Evolutionary conservation across 2,113 vertebrate species (phyloP).

Genomic region (Rhadina sibilatrix): DNA sequence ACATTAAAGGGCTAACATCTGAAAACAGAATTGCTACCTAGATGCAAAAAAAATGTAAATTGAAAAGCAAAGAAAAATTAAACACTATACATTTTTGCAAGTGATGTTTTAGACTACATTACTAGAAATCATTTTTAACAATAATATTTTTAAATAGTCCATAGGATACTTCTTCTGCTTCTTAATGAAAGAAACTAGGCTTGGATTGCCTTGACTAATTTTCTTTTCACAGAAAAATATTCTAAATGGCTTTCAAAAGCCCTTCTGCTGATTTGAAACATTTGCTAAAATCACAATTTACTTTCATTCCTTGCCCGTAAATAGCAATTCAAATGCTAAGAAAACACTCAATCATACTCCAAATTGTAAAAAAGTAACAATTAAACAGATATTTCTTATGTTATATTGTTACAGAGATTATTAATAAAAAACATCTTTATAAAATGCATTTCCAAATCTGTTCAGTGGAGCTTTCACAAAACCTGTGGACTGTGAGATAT

Average conservation of each 20-base stretch:
- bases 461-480: neutral
- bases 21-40: neutral
- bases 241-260: neutral
- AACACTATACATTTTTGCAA: neutral
- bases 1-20: neutral
- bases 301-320: neutral
- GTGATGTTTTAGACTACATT: neutral
- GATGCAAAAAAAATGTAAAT: neutral
- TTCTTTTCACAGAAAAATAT: neutral
- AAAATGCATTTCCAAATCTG: neutral
- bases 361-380: neutral
- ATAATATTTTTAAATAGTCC: neutral
- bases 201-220: neutral
- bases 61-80: neutral
- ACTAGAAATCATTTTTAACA: neutral
- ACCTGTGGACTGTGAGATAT: neutral
- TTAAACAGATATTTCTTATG: neutral
- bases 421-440: neutral
- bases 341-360: neutral
- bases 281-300: neutral
- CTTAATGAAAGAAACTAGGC: neutral
- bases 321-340: neutral
- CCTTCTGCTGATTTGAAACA: neutral
- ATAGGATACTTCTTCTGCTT: neutral
- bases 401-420: neutral